These are phyloP conservation scores for Campoletis sonorensis DNA, from an alignment of 1,140 invertebrate genomes.

Conservation along the genomic window DNA sequence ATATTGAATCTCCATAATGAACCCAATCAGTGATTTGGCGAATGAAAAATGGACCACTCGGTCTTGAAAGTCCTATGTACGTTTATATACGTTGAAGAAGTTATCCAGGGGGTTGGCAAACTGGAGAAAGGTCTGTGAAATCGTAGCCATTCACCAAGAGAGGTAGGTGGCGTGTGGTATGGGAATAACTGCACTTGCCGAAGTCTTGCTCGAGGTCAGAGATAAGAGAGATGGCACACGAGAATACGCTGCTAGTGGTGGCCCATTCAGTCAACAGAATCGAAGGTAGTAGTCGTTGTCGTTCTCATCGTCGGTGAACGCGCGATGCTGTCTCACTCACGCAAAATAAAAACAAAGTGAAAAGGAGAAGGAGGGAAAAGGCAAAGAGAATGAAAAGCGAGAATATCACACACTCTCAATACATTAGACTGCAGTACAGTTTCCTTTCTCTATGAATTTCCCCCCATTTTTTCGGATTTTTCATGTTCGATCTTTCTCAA, in stretches of 20 bases:
- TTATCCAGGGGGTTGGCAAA: slow-evolving; percentile 29
- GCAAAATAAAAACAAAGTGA: not conserved
- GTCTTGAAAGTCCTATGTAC: not conserved
- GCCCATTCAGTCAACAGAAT: slow-evolving; percentile 29
- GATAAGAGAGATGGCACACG: slow-evolving; percentile 47
- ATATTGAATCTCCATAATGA: too few species aligned
- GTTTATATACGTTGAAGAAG: not conserved
- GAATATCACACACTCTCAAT: slow-evolving; percentile 6
- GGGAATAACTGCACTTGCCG: slow-evolving; percentile 51
- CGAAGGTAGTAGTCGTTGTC: not conserved
- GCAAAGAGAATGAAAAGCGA: not conserved
- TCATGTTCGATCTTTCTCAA: slow-evolving; percentile 19
- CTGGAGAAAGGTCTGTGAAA: slow-evolving; percentile 40
- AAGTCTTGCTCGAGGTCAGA: slow-evolving; percentile 47
- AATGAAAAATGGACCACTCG: not conserved
- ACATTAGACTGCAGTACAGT: not conserved
- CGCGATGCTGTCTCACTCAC: slow-evolving; percentile 40
- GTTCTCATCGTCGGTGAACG: slow-evolving; percentile 50
- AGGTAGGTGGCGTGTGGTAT: not conserved
- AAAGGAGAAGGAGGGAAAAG: slow-evolving; percentile 10
- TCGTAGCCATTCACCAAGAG: slow-evolving; percentile 46
- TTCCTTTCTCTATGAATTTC: not conserved
- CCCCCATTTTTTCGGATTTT: not conserved
- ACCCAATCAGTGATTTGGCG: not conserved
- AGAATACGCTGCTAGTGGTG: slow-evolving; percentile 8